Conservation (phyloP, 2,113 vertebrate species). For the Zonotrichia leucophrys region DNA sequence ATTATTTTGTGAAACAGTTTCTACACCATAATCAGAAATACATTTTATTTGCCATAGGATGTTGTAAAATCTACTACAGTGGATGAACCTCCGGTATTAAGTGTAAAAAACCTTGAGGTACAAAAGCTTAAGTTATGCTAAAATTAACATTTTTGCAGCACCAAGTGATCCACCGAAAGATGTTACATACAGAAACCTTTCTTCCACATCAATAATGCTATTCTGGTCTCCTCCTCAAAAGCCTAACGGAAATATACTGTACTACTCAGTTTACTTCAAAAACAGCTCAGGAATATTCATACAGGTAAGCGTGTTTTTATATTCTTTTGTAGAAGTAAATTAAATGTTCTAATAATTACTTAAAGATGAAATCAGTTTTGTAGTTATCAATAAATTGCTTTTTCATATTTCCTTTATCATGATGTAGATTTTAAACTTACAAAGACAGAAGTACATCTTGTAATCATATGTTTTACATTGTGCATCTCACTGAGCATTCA, state of each 20-base stretch:
- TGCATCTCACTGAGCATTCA: not conserved
- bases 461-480: not conserved
- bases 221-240: conserved; percentile 86
- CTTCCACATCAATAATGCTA: conserved; percentile 80
- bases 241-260: conserved; percentile 86
- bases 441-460: not conserved
- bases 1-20: not conserved
- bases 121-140: not conserved
- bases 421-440: not conserved
- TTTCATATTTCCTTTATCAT: not conserved
- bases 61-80: not conserved
- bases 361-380: not conserved
- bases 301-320: conserved; percentile 78
- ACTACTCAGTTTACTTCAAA: conserved; percentile 86
- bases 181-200: conserved; percentile 80
- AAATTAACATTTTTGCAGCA: conserved; percentile 70
- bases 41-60: not conserved
- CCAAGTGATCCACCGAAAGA: conserved; percentile 87
- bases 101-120: not conserved
- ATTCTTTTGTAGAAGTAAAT: not conserved
- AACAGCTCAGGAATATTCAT: conserved; percentile 72
- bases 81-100: not conserved
- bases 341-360: not conserved
- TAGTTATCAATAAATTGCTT: not conserved
- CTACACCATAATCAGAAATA: not conserved